Evolutionary conservation across 2,888 invertebrate species (phyloP).

Genomic region (Andrena haemorrhoa): DNA sequence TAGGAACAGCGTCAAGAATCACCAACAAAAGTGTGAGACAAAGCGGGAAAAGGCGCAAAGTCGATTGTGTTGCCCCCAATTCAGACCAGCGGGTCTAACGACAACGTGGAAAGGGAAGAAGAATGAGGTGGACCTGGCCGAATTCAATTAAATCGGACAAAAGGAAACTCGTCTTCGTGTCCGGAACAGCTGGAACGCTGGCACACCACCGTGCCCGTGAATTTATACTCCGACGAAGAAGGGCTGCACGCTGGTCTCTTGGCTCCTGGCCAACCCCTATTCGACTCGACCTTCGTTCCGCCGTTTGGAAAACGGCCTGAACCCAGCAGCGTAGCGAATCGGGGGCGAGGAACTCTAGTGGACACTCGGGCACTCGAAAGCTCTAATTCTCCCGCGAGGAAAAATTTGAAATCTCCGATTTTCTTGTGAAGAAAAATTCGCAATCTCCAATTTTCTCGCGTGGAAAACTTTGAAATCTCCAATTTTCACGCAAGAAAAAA

Average conservation of each 20-base stretch:
- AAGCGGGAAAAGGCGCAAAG: background rate
- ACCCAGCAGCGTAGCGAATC: constrained; percentile 3
- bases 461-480: too few species aligned
- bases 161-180: constrained; percentile 29
- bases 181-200: constrained; percentile 40
- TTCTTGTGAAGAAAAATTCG: too few species aligned
- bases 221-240: constrained; percentile 58
- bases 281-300: constrained; percentile 53
- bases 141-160: constrained; percentile 41
- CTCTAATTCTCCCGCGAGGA: background rate
- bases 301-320: constrained; percentile 10
- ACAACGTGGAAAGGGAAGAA: background rate
- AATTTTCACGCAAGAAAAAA: too few species aligned
- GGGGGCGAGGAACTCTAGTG: background rate
- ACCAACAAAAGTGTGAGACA: background rate
- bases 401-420: too few species aligned
- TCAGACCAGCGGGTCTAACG: constrained; percentile 1
- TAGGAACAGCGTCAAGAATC: background rate
- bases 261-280: constrained; percentile 54
- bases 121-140: constrained; percentile 1
- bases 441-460: too few species aligned
- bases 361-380: background rate
- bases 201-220: constrained; percentile 45
- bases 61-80: background rate
- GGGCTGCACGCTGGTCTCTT: constrained; percentile 40